phyloP scores from a whole-genome alignment of 2,113 vertebrate species.

The Tetrao urogallus region DNA sequence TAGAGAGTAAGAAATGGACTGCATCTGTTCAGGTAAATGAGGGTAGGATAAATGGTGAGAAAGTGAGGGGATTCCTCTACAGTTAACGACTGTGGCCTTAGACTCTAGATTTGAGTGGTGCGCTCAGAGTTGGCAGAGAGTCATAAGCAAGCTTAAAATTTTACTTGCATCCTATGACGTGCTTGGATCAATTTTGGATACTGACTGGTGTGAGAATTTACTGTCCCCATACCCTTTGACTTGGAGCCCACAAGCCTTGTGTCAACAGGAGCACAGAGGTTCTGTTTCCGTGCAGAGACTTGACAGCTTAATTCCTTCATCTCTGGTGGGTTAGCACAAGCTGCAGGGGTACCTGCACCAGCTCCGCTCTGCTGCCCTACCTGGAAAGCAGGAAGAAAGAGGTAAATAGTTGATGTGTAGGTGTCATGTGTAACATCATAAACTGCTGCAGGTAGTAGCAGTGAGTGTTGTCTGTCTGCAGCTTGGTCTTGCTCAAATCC shows the following conservation, averaged over 20 bases:
- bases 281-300: background rate
- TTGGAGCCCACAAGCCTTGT: rapidly evolving
- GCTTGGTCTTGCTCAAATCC: background rate
- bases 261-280: rapidly evolving
- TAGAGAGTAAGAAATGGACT: background rate
- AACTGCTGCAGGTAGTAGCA: background rate
- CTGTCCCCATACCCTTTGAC: background rate
- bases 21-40: background rate
- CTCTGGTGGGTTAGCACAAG: background rate
- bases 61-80: background rate
- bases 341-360: background rate
- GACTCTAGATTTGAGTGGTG: background rate
- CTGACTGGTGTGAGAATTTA: background rate
- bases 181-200: background rate
- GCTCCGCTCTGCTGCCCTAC: background rate
- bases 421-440: background rate
- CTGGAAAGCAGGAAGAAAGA: background rate
- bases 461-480: background rate
- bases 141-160: background rate
- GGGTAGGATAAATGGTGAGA: background rate
- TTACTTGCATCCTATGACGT: background rate
- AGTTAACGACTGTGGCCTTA: background rate
- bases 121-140: background rate
- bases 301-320: background rate
- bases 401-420: background rate